Evolutionary conservation across 2,113 vertebrate species (phyloP), one percentile per base, ranked within the genome.

Genomic region (Hassar affinis): DNA sequence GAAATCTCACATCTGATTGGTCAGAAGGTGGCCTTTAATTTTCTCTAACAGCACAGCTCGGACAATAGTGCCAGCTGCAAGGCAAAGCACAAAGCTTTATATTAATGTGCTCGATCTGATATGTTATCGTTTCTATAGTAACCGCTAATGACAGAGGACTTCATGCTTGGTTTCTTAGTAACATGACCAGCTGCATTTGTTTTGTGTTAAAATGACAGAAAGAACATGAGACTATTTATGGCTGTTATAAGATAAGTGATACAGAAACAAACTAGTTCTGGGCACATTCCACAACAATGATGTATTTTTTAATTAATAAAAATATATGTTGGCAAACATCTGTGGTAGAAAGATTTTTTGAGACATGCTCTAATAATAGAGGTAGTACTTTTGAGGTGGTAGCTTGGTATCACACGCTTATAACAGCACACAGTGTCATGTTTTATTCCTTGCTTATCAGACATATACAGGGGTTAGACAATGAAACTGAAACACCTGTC

Each of bases 11-110:
- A 35, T 38, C 51, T 25, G 74, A 77, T 56, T 35, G 74, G 51
- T 77, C 51, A 54, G 74, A 74, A 51, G 2, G 17, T 52, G 49
- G 33, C 27, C 49, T 75, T 75, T 52, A 4, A 52, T 77, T 38
- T 56, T 22, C 74, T 77, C 51, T 22, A 35, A 77, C 51, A 77
- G 30, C 11, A 35, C 4, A 20, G 4, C 74, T 56, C 51, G 14
- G 74, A 56, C 74, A 77, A 35, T 14, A 77, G 74, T 77, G 51
- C 51, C 68, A 77, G 74, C 74, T 77, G 51, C 45, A 17, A 27
- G 25, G 6, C 35, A 69, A 69, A 69, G 69, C 27, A 75, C 72
- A 42, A 42, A 33, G 74, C 30, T 54, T 76, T 35, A 76, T 33
- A 76, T 22, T 54, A 33, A 33, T 20, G 72, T 25, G 2, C 51